Percentiles rank a stretch among this genome's conserved stretches.
Evolutionary conservation across 2,113 vertebrate genomes (phyloP).

Genomic region (Hemichromis elongatus): DNA sequence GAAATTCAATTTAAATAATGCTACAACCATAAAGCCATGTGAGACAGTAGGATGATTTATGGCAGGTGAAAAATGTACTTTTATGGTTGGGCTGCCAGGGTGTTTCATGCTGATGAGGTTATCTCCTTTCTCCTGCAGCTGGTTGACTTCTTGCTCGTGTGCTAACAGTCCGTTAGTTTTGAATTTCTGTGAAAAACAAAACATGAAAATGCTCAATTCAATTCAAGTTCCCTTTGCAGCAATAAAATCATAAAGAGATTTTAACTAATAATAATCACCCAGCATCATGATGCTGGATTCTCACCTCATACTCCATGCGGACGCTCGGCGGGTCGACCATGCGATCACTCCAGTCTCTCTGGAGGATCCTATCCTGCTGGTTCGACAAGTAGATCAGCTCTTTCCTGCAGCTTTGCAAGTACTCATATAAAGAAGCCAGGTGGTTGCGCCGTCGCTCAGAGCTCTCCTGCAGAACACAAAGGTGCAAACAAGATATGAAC

Average conservation of each 20-base stretch:
- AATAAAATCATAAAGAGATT: background rate
- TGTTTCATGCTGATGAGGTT: conserved; percentile 78
- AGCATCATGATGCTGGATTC: background rate
- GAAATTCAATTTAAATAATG: background rate
- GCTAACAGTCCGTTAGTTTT: conserved; percentile 79
- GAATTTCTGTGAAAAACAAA: conserved; percentile 77
- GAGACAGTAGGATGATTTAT: background rate
- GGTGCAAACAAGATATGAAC: background rate
- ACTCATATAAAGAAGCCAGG: conserved; percentile 86
- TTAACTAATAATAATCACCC: background rate
- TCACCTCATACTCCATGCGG: conserved; percentile 84
- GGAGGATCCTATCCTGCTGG: conserved; percentile 82
- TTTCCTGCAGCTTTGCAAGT: conserved; percentile 87
- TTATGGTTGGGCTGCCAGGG: conserved; percentile 78
- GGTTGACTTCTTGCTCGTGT: conserved; percentile 82
- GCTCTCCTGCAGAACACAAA: conserved; percentile 72
- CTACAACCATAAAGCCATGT: background rate
- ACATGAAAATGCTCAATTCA: background rate
- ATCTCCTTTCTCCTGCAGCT: conserved; percentile 80
- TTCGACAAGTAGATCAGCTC: conserved; percentile 82
- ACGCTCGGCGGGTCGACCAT: conserved; percentile 74
- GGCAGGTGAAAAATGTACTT: conserved; percentile 57
- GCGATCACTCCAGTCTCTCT: conserved; percentile 92
- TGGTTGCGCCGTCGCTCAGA: conserved; percentile 73
- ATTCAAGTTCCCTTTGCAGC: background rate